Base-by-base conservation (phyloP, 2,888 invertebrate species). In the Cosmia pyralina region DNA sequence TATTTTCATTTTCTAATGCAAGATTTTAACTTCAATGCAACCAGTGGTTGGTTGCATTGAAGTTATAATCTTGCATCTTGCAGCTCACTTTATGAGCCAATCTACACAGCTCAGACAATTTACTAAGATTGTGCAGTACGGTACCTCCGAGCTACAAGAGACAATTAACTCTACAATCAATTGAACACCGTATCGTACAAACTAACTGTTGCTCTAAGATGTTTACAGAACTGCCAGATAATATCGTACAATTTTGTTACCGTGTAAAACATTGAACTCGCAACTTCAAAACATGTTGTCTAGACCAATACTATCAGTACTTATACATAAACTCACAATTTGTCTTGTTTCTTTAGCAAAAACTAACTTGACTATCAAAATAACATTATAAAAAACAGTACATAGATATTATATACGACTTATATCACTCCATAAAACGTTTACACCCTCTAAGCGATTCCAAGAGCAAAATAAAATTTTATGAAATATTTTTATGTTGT, bases 381-480 rank as follows among this genome's bases (percentile, higher is more conserved):
- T 13, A 80, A 68, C 64, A 60, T 59, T 79, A n/a, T 79, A 57
- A 79, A 77, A 73, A 63, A 44, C 38, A 19, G 2, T 28, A 65
- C 73, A 68, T 75, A 74, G 69, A 82, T 85, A 83, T n/a, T n/a
- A 74, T 88, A 86, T 82, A 86, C 79, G 83, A 85, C 80, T 77
- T 79, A 58, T 81, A 81, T 75, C 65, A 75, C 74, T 78, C 72
- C 75, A 83, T 89, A 88, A 89, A 88, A 75, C 46, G 62, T 84
- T 83, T 75, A 88, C 83, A 81, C 62, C 81, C 77, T 79, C 83
- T 83, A 67, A 79, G 70, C 84, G 70, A 83, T 84, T 85, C 68
- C 50, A 85, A 87, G 79, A 83, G 84, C 77, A 77, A 80, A 85
- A 85, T 88, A 86, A 88, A 82, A 82, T 78, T 87, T 88, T 88